Evolutionary conservation across 2,888 invertebrate species (phyloP).

Genomic region (Trachelus stipa): DNA sequence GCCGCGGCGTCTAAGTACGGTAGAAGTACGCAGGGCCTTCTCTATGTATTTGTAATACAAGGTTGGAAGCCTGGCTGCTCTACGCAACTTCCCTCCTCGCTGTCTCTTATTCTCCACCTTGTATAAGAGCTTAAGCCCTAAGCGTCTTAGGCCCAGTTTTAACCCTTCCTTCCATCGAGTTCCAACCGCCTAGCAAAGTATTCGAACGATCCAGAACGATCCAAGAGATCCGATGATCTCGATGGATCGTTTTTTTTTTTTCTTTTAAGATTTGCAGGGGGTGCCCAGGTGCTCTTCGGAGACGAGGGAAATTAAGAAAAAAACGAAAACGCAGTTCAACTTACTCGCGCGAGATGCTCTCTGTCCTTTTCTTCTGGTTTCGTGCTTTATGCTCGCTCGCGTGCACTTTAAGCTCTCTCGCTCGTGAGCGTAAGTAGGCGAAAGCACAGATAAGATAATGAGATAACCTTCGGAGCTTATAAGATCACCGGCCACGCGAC

Average conservation of each 20-base stretch:
- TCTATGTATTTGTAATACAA: conserved; percentile 17
- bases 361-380: neutral
- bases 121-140: conserved; percentile 62
- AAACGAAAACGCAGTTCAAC: neutral
- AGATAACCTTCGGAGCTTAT: conserved; percentile 65
- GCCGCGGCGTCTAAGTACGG: conserved; percentile 27
- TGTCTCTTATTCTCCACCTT: conserved; percentile 57
- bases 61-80: conserved; percentile 12
- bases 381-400: conserved; percentile 38
- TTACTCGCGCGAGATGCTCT: neutral
- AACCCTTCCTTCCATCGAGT: conserved; percentile 45
- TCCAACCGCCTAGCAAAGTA: neutral
- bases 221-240: neutral
- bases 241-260: neutral
- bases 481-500: conserved; percentile 67
- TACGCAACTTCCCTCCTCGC: conserved; percentile 17
- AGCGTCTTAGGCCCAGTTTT: conserved; percentile 66
- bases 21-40: conserved; percentile 8
- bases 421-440: conserved; percentile 32
- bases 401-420: conserved; percentile 59
- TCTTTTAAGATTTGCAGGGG: neutral
- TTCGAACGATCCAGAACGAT: neutral
- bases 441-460: conserved; percentile 66
- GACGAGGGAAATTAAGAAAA: no score
- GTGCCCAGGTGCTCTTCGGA: no score